Base-by-base conservation (phyloP, 2,888 invertebrate species). In the Ptychoptera albimana region DNA sequence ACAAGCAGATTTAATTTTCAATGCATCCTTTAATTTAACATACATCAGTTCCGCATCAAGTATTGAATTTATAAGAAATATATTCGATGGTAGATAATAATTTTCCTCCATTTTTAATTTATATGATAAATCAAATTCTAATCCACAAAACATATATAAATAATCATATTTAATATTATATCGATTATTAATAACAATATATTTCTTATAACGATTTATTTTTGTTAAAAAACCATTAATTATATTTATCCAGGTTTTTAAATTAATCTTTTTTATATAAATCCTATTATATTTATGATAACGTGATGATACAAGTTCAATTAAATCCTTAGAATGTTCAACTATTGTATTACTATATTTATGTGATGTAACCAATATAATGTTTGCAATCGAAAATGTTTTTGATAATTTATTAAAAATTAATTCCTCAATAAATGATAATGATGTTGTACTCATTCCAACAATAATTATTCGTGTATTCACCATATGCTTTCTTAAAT, bases 351-450 rank as follows among this genome's bases (percentile, higher is more conserved):
- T 37, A 29, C 38, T 31, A 9, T 79, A 54, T 1, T 82, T 82
- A 53, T 78, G 71, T 2, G 74, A 72, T 0, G 80, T 78, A 2
- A 86, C 69, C 39, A 86, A 57, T 0, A 78, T 79, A 13, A 86
- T 57, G 56, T 83, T 82, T 44, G 75, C 75, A 55, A 81, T 83
- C 2, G 68, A 69, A 13, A 76, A 55, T 53, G 75, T 66, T 2
- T 68, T 58, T 1, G 63, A 59, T 0, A 63, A 54, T 36, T 64
- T 61, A 10, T 68, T 66, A 51, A 73, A 73, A 29, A 77, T 55
- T 8, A 82, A 58, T 6, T 68, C 57, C 49, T 78, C 74, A 8
- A 79, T 49, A 54, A 80, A 79, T 1, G 75, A 67, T 36, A 77
- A 54, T 0, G 75, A 70, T 1, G 75, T 74, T 44, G 71, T 69